Evolutionary conservation across 2,113 vertebrate genomes (phyloP).

Genomic region (Hypanus sabinus): DNA sequence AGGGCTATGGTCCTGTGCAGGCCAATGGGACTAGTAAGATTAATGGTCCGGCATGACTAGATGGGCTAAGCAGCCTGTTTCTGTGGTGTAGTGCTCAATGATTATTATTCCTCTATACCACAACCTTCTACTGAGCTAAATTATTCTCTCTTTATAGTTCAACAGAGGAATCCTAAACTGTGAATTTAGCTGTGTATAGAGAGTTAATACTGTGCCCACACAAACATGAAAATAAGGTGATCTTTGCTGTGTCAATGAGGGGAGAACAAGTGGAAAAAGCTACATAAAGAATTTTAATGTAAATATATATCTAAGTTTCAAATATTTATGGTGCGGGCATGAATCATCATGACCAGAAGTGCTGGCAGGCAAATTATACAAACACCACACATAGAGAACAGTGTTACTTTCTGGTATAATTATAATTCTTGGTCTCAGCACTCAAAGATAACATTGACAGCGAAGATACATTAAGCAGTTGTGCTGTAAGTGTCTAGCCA

Average conservation of each 20-base stretch:
- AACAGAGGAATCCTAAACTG: neutral
- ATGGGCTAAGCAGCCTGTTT: no score
- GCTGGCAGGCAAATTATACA: neutral
- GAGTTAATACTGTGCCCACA: neutral
- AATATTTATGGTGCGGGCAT: constrained; percentile 20
- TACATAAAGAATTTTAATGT: neutral
- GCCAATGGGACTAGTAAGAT: no score
- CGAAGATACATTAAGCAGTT: no score
- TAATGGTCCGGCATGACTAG: no score
- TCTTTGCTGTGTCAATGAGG: neutral
- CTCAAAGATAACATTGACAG: neutral
- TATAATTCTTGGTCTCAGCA: neutral
- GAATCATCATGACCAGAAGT: neutral
- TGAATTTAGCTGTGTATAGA: neutral
- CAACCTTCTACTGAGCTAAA: neutral
- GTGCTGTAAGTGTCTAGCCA: no score
- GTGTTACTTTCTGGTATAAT: neutral
- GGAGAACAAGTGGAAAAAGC: neutral
- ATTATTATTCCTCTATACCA: neutral
- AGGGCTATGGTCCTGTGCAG: no score
- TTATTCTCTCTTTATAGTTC: neutral
- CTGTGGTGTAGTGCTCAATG: no score
- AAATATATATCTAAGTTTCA: neutral
- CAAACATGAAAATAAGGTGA: neutral
- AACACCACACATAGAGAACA: neutral